Evolutionary conservation across 2,113 vertebrate genomes (phyloP).

Genomic region (Callocephalon fimbriatum): DNA sequence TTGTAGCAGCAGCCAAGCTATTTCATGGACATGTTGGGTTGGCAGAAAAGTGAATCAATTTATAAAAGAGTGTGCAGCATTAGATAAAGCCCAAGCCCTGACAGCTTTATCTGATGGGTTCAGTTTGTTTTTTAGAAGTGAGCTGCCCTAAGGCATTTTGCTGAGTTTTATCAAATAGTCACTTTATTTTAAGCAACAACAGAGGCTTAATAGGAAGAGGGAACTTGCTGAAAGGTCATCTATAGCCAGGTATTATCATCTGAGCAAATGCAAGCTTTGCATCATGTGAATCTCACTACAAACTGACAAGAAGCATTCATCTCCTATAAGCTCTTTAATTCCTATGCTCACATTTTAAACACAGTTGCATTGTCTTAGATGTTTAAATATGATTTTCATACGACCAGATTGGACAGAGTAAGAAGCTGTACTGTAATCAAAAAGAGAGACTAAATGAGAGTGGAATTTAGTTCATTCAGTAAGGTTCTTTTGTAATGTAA

Average conservation of each 20-base stretch:
- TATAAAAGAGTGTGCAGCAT: constrained; percentile 70
- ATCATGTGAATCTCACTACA: not conserved
- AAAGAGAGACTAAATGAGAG: not conserved
- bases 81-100: constrained; percentile 71
- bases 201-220: constrained; percentile 48
- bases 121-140: constrained; percentile 66
- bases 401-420: not conserved
- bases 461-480: not conserved
- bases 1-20: constrained; percentile 67
- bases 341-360: not conserved
- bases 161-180: constrained; percentile 41
- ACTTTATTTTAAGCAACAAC: constrained; percentile 68
- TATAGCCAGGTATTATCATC: not conserved
- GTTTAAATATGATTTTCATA: not conserved
- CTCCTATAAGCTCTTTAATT: not conserved
- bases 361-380: not conserved
- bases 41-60: constrained; percentile 79
- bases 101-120: constrained; percentile 73
- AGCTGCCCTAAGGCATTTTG: constrained; percentile 47
- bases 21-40: constrained; percentile 71
- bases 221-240: constrained; percentile 53
- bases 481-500: not conserved
- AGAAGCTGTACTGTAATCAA: not conserved
- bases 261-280: constrained; percentile 7
- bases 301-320: not conserved